Base-by-base conservation (phyloP, 2,888 invertebrate species). In the Pristionchus mayeri region DNA sequence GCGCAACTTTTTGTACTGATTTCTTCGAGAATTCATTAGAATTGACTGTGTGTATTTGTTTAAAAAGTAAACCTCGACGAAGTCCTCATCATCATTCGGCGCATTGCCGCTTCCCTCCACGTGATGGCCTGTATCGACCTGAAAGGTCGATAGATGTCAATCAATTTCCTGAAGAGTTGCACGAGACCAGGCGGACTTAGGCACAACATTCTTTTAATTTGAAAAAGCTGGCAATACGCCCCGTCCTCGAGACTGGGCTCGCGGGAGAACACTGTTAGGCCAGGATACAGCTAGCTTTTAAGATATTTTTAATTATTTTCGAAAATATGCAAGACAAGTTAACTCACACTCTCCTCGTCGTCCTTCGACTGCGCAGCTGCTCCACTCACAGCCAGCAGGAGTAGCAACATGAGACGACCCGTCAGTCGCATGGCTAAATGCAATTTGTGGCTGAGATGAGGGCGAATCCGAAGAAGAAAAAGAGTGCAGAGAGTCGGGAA, bases 71-170 rank as follows among this genome's bases (percentile, higher is more conserved):
- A 71, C 76, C 50, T 50, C 76, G 16, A 78, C 76, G 9, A 50
- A 30, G 27, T 78, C 76, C 24, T 78, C 76, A 48, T 78, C 76
- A 27, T 78, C 76, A 27, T 30, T 78, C 3, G 76, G 76, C 6
- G 48, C 50, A 27, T 50, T 48, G 3, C 50, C 76, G 40, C 76
- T 78, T 78, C 76, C 76, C 24, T 78, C 76, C 11, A 50, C 76
- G 4, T 50, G 7, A 3, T 21, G 21, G 30, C 50, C n/a, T 1
- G n/a, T 7, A 48, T 40, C 76, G 9, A 78, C 40, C 71, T 71
- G 71, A 40, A 71, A 18, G 16, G 34, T 34, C 11, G 30, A 63
- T 30, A 7, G n/a, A n/a, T n/a, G n/a, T n/a, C n/a, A n/a, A n/a
- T n/a, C n/a, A n/a, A n/a, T n/a, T n/a, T n/a, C n/a, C n/a, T n/a